Evolutionary conservation across 2,113 vertebrate species (phyloP).

Genomic region (Greenwoodochromis staneri): DNA sequence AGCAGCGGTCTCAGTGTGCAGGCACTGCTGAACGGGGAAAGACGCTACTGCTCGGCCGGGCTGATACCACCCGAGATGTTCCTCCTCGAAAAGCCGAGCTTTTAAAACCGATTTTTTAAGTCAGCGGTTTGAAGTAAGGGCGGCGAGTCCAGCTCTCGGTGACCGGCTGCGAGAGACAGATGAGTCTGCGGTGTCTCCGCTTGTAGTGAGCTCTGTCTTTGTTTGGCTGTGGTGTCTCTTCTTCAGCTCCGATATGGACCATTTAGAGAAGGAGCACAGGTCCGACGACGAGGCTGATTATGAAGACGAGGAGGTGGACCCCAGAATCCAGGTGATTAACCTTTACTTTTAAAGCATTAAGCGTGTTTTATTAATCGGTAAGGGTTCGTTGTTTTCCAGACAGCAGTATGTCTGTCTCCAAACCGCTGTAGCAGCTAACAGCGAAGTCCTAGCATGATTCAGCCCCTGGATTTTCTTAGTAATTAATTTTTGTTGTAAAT

Average conservation of each 20-base stretch:
- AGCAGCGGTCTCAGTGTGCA: neutral
- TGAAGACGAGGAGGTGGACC: slow-evolving; percentile 86
- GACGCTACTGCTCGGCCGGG: neutral
- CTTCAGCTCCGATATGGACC: slow-evolving; percentile 55
- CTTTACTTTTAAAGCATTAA: neutral
- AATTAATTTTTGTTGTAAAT: neutral
- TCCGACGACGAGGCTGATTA: slow-evolving; percentile 69
- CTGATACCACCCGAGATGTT: neutral
- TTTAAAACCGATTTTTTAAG: neutral
- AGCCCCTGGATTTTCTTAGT: neutral
- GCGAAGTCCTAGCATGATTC: neutral
- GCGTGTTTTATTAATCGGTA: neutral
- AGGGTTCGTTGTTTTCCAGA: neutral
- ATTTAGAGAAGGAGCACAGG: slow-evolving; percentile 45
- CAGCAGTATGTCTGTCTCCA: neutral
- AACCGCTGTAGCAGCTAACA: neutral
- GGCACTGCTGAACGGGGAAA: neutral
- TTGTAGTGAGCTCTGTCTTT: slow-evolving; percentile 18
- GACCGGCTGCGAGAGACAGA: neutral
- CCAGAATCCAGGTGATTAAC: slow-evolving; percentile 82
- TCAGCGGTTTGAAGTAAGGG: neutral
- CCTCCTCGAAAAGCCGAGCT: neutral
- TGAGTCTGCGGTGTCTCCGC: neutral
- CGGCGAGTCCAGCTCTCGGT: neutral
- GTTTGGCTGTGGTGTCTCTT: slow-evolving; percentile 24